phyloP scores from a whole-genome alignment of 1,140 invertebrate genomes.

The Dinoponera quadriceps region DNA sequence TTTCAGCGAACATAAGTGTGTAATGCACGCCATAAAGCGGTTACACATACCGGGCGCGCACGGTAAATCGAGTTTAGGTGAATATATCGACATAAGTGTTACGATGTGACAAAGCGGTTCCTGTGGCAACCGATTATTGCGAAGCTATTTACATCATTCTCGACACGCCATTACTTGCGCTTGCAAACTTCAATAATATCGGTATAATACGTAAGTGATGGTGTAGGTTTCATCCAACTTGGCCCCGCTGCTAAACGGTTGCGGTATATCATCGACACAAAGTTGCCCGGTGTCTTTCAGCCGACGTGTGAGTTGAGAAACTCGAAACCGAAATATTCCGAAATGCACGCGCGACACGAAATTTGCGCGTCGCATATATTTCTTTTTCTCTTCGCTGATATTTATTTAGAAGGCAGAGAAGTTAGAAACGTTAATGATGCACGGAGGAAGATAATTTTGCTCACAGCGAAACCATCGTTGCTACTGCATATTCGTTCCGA shows the following conservation, averaged over 20 bases:
- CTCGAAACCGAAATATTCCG: constrained; percentile 11
- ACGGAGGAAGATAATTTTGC: no score
- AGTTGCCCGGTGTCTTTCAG: constrained; percentile 19
- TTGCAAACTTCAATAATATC: constrained; percentile 59
- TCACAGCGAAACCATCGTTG: no score
- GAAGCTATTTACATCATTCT: constrained; percentile 55
- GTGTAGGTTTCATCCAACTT: constrained; percentile 57
- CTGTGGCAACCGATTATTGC: constrained; percentile 53
- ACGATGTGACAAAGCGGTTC: constrained; percentile 55
- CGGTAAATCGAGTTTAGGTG: constrained; percentile 53
- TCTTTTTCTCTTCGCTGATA: no score
- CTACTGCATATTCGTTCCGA: no score
- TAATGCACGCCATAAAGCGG: constrained; percentile 52
- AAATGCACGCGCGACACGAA: background rate
- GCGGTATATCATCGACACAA: constrained; percentile 42
- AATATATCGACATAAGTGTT: constrained; percentile 58
- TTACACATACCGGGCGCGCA: constrained; percentile 48
- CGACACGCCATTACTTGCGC: constrained; percentile 56
- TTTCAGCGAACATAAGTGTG: constrained; percentile 46
- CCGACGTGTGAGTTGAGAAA: background rate
- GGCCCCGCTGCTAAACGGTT: constrained; percentile 31
- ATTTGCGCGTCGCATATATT: background rate
- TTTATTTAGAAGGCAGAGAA: no score
- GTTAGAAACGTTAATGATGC: no score
- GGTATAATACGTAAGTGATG: constrained; percentile 53